A percentile compares a stretch with the other conserved stretches of the same genome.
These are phyloP conservation scores for Eulemur rubriventer DNA, from an alignment of 2,797 vertebrate species.

Conservation along the genomic window DNA sequence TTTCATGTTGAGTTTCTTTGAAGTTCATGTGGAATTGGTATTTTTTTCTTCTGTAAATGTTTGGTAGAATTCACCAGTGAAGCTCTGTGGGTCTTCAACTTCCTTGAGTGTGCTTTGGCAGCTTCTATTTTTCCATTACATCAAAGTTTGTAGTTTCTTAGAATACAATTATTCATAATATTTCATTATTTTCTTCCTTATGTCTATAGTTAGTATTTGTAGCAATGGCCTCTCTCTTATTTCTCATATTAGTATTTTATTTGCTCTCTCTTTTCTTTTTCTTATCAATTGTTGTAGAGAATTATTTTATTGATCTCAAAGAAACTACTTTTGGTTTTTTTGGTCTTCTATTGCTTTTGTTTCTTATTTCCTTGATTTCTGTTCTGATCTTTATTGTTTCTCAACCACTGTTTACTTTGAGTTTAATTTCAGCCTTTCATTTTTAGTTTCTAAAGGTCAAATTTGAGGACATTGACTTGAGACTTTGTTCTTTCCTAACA, in stretches of 20 bases:
- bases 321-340: neutral
- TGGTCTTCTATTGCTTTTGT: neutral
- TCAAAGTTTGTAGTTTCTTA: neutral
- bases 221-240: neutral
- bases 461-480: neutral
- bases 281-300: neutral
- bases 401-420: neutral
- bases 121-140: neutral
- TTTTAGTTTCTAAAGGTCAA: neutral
- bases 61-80: neutral
- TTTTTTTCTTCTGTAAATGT: neutral
- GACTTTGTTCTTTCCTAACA: neutral
- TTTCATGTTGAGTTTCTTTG: neutral
- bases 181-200: neutral
- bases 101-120: neutral
- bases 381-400: neutral
- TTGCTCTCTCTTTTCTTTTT: neutral
- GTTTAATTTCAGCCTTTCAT: neutral
- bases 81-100: neutral
- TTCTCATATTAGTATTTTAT: neutral
- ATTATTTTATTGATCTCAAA: neutral
- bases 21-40: neutral
- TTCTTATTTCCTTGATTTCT: no score
- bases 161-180: neutral
- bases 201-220: neutral